These are phyloP conservation scores for Bombycilla garrulus DNA, from an alignment of 2,113 vertebrate genomes.

Conservation along the genomic window DNA sequence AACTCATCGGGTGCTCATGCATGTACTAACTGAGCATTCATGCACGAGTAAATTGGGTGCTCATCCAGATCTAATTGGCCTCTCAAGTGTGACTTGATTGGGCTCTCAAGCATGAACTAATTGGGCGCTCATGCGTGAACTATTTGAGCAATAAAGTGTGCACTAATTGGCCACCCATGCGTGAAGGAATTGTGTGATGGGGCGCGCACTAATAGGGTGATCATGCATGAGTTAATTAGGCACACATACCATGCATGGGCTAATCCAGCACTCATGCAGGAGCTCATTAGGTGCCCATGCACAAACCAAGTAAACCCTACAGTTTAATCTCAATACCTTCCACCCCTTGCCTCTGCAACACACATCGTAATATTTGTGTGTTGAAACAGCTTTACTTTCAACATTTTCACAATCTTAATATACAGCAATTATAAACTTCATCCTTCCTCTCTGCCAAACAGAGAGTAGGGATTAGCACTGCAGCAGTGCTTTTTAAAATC, in stretches of 20 bases:
- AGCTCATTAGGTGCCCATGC: neutral
- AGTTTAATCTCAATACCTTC: neutral
- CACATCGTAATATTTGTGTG: too few species aligned
- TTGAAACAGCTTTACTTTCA: too few species aligned
- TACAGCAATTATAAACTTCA: neutral
- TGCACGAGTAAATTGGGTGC: neutral
- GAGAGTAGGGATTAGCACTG: neutral
- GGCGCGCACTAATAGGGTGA: neutral
- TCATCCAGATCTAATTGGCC: neutral
- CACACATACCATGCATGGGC: neutral
- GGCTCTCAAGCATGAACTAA: neutral
- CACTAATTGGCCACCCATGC: neutral
- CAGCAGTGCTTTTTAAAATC: neutral
- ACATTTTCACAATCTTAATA: neutral
- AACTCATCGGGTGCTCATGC: neutral
- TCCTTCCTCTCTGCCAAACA: neutral
- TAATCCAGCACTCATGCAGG: neutral
- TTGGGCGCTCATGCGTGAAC: neutral
- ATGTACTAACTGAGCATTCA: neutral
- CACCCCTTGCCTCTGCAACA: neutral
- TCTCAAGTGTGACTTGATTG: neutral
- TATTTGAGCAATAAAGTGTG: neutral
- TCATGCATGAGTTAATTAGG: neutral
- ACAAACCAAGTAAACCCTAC: neutral
- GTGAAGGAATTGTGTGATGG: neutral